phyloP scores from a whole-genome alignment of 2,797 vertebrate species.

The Lacerta viridis region DNA sequence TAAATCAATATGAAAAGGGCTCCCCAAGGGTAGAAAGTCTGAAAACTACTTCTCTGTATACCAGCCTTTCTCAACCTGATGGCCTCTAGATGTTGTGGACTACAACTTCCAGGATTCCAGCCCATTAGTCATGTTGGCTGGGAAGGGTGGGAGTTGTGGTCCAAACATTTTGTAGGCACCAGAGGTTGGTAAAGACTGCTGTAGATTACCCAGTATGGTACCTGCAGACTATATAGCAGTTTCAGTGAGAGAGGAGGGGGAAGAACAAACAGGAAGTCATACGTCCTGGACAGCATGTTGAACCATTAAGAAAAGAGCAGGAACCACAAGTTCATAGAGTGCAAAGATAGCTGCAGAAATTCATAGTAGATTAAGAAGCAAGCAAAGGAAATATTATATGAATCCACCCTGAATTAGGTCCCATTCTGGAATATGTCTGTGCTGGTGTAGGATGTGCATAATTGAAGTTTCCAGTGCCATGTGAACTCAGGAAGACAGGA shows the following conservation, averaged over 20 bases:
- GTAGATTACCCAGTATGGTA: neutral
- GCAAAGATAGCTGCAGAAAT: neutral
- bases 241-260: neutral
- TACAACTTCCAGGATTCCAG: too few species aligned
- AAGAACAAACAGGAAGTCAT: neutral
- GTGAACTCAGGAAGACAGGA: neutral
- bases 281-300: neutral
- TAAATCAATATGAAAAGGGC: neutral
- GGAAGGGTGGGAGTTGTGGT: neutral
- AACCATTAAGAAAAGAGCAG: neutral
- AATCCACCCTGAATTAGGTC: neutral
- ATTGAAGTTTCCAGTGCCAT: neutral
- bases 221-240: neutral
- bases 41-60: too few species aligned
- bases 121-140: too few species aligned
- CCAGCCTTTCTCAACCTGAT: too few species aligned
- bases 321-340: neutral
- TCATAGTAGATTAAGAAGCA: neutral
- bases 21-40: neutral
- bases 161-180: neutral
- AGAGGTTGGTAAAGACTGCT: neutral
- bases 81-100: too few species aligned
- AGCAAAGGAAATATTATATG: neutral
- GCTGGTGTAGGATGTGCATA: neutral
- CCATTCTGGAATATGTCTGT: neutral